A percentile compares a stretch with the other conserved stretches of the same genome.
Evolutionary conservation across 2,113 vertebrate species (phyloP).

Genomic region (Lampris megalopsis): DNA sequence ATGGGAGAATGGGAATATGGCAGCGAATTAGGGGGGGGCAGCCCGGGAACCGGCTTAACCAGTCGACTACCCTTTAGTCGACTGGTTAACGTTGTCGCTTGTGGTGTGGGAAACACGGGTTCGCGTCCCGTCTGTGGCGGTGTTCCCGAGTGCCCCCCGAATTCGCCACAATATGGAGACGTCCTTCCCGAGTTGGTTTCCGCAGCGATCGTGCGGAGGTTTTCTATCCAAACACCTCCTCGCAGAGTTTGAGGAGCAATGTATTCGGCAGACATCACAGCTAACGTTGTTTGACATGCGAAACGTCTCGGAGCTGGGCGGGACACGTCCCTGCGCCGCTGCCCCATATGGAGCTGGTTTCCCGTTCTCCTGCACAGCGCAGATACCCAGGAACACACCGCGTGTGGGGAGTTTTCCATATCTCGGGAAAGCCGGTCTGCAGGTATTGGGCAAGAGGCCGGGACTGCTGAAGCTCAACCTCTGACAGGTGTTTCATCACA

Average conservation of each 20-base stretch:
- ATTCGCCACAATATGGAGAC: background rate
- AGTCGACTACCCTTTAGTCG: too few relatives aligned
- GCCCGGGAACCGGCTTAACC: too few relatives aligned
- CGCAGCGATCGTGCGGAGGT: slow-evolving; percentile 38
- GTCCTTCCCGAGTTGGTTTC: slow-evolving; percentile 12
- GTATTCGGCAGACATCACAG: slow-evolving; percentile 39
- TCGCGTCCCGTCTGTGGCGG: too few relatives aligned
- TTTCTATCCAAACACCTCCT: slow-evolving; percentile 51
- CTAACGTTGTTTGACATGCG: slow-evolving; percentile 67
- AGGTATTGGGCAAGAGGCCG: slow-evolving; percentile 34
- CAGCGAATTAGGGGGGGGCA: too few relatives aligned
- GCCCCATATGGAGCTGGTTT: slow-evolving; percentile 30
- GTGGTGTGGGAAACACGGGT: too few relatives aligned
- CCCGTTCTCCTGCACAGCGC: slow-evolving; percentile 12
- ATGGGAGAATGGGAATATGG: slow-evolving; percentile 6
- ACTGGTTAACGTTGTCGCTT: too few relatives aligned
- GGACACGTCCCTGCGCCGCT: slow-evolving; percentile 33
- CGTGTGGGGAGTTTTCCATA: slow-evolving; percentile 40
- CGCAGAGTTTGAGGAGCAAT: slow-evolving; percentile 44
- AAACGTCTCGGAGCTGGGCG: slow-evolving; percentile 19
- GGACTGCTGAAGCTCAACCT: slow-evolving; percentile 41
- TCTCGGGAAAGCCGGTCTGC: slow-evolving; percentile 42
- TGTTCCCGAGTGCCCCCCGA: too few relatives aligned
- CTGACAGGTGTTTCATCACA: slow-evolving; percentile 64
- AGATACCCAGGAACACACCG: too few relatives aligned